A percentile compares a stretch with the other conserved stretches of the same genome.
Conservation (phyloP, 2,797 vertebrate genomes). For the Agapornis canus region DNA sequence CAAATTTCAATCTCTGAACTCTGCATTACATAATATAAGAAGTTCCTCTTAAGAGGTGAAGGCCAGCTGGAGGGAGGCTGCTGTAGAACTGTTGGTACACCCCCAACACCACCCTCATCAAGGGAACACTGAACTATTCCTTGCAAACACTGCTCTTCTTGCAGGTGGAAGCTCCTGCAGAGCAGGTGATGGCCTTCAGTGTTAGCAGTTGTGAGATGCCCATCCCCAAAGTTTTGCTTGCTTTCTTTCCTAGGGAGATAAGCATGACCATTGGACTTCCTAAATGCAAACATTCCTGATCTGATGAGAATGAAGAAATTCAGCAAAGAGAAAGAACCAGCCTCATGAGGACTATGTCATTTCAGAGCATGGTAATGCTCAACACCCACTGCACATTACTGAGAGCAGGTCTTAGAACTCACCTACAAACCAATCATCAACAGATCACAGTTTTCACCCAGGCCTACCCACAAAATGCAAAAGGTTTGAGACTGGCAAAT, state of each 20-base stretch:
- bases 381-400: neutral
- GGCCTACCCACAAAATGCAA: neutral
- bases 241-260: neutral
- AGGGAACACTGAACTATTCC: neutral
- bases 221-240: fast-evolving
- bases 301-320: neutral
- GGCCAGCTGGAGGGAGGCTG: neutral
- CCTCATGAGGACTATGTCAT: neutral
- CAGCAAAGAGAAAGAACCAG: neutral
- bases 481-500: neutral
- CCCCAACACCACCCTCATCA: neutral
- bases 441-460: neutral
- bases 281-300: neutral
- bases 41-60: neutral
- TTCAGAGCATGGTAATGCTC: neutral
- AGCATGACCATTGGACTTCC: neutral
- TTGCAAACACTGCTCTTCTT: neutral
- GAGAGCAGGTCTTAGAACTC: neutral
- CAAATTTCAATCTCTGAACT: neutral
- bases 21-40: neutral
- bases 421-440: neutral
- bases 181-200: neutral
- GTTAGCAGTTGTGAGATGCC: neutral
- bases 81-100: neutral
- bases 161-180: neutral